Evolutionary conservation across 2,888 invertebrate genomes (phyloP).

Genomic region (Nesidiocoris tenuis): DNA sequence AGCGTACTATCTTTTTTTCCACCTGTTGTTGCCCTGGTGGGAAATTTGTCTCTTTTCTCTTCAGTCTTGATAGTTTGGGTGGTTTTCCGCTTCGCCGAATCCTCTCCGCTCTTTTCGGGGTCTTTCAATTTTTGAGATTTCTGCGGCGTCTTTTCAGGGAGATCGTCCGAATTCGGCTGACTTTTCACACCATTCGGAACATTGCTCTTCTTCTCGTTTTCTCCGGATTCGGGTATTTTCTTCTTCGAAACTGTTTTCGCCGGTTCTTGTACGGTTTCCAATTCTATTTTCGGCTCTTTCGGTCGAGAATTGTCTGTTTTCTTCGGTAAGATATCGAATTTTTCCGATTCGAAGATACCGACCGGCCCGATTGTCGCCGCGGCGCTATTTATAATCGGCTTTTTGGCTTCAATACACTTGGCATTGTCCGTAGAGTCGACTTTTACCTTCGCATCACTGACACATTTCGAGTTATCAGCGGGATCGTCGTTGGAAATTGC

Average conservation of each 20-base stretch:
- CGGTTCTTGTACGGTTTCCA: neutral
- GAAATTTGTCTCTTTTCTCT: neutral
- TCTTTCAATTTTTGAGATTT: neutral
- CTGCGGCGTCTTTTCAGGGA: neutral
- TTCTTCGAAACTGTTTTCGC: neutral
- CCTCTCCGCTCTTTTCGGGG: too few species aligned
- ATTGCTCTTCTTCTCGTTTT: neutral
- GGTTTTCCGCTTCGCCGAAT: neutral
- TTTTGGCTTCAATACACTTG: constrained; percentile 36
- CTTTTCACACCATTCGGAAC: neutral
- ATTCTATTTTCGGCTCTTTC: too few species aligned
- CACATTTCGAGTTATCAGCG: neutral
- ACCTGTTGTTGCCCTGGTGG: constrained; percentile 14
- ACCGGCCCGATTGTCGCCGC: neutral
- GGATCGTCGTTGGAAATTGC: neutral
- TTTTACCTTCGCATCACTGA: constrained; percentile 24
- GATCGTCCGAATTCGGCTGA: neutral
- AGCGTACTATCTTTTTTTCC: neutral
- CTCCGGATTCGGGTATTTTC: too few species aligned
- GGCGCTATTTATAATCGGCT: constrained; percentile 6
- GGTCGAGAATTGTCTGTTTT: too few species aligned
- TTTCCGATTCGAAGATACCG: neutral
- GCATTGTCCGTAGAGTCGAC: constrained; percentile 8
- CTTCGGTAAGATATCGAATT: neutral
- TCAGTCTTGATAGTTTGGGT: neutral